Evolutionary conservation across 1,140 invertebrate genomes (phyloP), one percentile per base, ranked within the genome.

Genomic region (Octopus sinensis): DNA sequence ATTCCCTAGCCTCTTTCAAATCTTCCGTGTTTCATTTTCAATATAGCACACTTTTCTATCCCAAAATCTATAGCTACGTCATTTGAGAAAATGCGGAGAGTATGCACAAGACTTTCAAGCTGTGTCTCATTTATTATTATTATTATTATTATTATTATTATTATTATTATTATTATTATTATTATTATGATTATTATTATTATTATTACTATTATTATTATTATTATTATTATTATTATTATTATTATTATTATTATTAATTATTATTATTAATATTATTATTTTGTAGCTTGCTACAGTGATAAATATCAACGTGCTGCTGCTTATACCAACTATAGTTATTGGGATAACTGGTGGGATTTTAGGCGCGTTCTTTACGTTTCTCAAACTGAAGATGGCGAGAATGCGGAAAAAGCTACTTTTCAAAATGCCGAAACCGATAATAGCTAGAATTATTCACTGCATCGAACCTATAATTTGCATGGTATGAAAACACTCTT

Each of bases 241-340:
- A 9, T 17, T 9, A 17, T 62, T 62, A 62, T 62, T 17, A 62
- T 10, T 62, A 62, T 10, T 9, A 9, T 62, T n/a, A n/a, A n/a
- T n/a, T n/a, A n/a, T n/a, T n/a, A n/a, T n/a, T n/a, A n/a, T n/a
- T n/a, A n/a, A n/a, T 62, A 3, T 62, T 23, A 13, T 76, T 78
- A 71, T 82, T 56, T 85, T 83, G 4, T 83, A 90, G 89, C 84
- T 90, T 54, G 82, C 87, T 51, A 83, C 87, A 76, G 88, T 87
- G 53, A 85, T 91, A 71, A 87, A 89, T 82, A 87, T 90, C 4
- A 90, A 91, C 83, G 86, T 91, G 53, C 79, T 90, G 1, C 88
- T 89, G 85, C 90, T 91, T 80, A 86, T 91, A 56, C 90, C 89
- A 4, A 87, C 89, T 0, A 81, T 88, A n/a, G 52, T 90, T 0